These are phyloP conservation scores for Rhinoderma darwinii DNA, from an alignment of 2,113 vertebrate species.

Conservation along the genomic window DNA sequence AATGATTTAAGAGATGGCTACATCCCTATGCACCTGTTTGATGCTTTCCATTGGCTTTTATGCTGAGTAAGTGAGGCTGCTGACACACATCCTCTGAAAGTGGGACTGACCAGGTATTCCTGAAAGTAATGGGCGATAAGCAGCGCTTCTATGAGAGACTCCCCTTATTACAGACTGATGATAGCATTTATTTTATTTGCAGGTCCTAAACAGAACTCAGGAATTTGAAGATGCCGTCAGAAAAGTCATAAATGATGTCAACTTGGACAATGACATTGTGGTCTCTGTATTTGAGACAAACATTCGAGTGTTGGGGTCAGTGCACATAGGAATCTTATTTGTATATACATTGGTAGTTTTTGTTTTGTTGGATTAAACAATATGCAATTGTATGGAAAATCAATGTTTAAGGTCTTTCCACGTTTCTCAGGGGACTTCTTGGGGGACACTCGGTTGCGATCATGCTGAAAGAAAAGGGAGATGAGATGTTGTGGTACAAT, in stretches of 20 bases:
- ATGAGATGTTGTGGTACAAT: conserved; percentile 93
- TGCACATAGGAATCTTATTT: conserved; percentile 31
- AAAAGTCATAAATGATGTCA: conserved; percentile 92
- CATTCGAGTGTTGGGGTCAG: conserved; percentile 98
- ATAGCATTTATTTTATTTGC: conserved; percentile 11
- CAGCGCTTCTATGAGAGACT: too few relatives aligned
- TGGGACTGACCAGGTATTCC: too few relatives aligned
- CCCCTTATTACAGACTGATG: neutral
- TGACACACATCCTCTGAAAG: too few relatives aligned
- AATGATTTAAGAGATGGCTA: too few relatives aligned
- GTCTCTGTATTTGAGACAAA: conserved; percentile 99
- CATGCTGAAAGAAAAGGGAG: conserved; percentile 92
- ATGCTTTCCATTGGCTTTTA: too few relatives aligned
- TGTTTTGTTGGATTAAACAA: neutral
- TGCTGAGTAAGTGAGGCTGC: too few relatives aligned
- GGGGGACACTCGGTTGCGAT: conserved; percentile 95
- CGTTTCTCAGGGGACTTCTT: conserved; percentile 82
- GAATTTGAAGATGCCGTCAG: conserved; percentile 96
- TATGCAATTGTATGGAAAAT: neutral
- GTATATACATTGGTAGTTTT: neutral
- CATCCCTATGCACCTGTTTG: too few relatives aligned
- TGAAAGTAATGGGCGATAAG: too few relatives aligned
- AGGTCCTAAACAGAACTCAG: conserved; percentile 96
- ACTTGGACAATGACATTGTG: conserved; percentile 96
- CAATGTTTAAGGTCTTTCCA: neutral